Percentiles rank a stretch among this genome's conserved stretches.
Conservation (phyloP, 1,140 invertebrate species). For the Cydia amplana region DNA sequence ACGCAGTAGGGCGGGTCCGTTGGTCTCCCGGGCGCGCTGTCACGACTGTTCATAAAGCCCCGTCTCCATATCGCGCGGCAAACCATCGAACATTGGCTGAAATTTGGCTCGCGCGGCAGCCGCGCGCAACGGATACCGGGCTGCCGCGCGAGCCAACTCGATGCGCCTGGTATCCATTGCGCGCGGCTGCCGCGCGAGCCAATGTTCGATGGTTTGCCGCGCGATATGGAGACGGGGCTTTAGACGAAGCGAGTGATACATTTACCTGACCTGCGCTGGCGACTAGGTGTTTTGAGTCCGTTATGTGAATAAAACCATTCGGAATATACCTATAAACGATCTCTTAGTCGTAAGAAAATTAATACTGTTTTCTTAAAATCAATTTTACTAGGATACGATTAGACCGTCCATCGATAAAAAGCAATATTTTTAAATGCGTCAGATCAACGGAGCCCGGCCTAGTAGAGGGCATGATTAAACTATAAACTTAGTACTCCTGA, state of each 20-base stretch:
- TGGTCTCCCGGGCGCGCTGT: constrained; percentile 36
- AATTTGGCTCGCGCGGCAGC: no score
- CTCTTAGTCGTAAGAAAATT: constrained; percentile 47
- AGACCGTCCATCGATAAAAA: constrained; percentile 61
- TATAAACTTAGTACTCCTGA: constrained; percentile 66
- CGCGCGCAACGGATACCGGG: no score
- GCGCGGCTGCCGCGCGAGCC: no score
- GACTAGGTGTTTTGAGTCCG: not conserved
- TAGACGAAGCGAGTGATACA: not conserved
- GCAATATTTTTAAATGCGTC: constrained; percentile 31
- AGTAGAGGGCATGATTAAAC: constrained; percentile 60
- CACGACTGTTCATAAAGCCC: constrained; percentile 7
- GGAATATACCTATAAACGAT: constrained; percentile 39
- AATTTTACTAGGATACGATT: constrained; percentile 45
- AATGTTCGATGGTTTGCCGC: no score
- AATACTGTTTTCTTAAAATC: constrained; percentile 33
- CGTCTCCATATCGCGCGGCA: no score
- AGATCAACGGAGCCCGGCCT: constrained; percentile 53
- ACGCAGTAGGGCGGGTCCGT: constrained; percentile 52
- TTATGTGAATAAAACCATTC: constrained; percentile 9
- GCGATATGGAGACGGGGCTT: no score
- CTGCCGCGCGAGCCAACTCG: no score
- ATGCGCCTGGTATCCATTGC: no score
- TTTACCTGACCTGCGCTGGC: not conserved
- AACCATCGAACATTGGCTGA: no score